These are phyloP conservation scores for Girardia tigrina DNA, from an alignment of 2,888 invertebrate species.

Conservation along the genomic window DNA sequence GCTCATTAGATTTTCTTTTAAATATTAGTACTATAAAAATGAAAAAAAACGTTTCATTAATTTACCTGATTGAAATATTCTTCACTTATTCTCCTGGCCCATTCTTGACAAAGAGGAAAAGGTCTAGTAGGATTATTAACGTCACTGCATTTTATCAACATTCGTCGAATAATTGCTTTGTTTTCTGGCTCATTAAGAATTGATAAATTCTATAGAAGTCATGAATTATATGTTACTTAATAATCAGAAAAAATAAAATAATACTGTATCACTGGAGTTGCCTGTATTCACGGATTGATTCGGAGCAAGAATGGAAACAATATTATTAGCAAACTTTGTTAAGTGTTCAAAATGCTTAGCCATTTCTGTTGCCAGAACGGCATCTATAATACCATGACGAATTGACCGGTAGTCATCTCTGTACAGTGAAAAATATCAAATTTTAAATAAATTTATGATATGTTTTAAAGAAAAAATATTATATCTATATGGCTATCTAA, in stretches of 20 bases:
- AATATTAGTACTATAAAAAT: too few relatives aligned
- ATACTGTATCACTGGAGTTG: not conserved
- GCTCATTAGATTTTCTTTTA: too few relatives aligned
- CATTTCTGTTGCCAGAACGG: constrained; percentile 98
- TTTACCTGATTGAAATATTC: constrained; percentile 72
- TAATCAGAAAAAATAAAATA: too few relatives aligned
- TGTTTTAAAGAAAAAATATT: too few relatives aligned
- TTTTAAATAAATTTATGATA: too few relatives aligned
- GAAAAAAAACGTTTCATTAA: not conserved
- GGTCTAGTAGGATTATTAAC: constrained; percentile 89
- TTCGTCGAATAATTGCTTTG: constrained; percentile 60
- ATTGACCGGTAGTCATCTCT: constrained; percentile 73
- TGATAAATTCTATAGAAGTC: too few relatives aligned
- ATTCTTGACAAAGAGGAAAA: constrained; percentile 63
- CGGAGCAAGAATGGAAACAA: constrained; percentile 54
- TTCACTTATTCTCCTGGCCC: constrained; percentile 86
- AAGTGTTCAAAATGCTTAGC: constrained; percentile 94
- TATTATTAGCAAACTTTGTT: constrained; percentile 84
- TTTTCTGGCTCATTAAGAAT: constrained; percentile 48
- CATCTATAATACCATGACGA: constrained; percentile 81
- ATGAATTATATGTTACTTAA: too few relatives aligned
- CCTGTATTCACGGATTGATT: not conserved
- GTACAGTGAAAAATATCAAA: too few relatives aligned
- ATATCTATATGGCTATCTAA: too few relatives aligned
- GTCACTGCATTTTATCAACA: constrained; percentile 96